Evolutionary conservation across 2,113 vertebrate species (phyloP), one percentile per base, ranked within the genome.

Genomic region (Seriola dumerili): DNA sequence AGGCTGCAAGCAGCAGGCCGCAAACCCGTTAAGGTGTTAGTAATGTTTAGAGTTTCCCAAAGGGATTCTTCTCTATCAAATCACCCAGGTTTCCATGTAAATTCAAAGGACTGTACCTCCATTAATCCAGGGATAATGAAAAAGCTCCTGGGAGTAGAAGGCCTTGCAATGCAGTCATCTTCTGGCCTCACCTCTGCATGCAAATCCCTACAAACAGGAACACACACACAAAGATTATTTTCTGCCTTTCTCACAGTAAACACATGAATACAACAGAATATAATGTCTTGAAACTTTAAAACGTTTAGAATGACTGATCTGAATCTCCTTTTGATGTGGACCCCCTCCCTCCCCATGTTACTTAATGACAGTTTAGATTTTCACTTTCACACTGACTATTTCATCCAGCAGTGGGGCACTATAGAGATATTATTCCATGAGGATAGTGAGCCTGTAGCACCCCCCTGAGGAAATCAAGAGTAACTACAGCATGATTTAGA

Each of bases 51-150:
- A 11, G 12, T 3, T 13, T 1, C 17, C 46, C 16, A 48, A 16
- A 48, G 17, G 70, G 75, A 59, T 72, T 89, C 73, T 72, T 76
- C 67, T 21, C 66, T 1, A 55, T 67, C 69, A 85, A 29, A 48
- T 86, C 88, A 73, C 80, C 46, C 72, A 84, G 76, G 76, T 90
- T 85, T 85, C 83, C 89, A 83, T 94, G 91, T 90, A 88, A 90
- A 92, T 92, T 93, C 89, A 92, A 94, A 92, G 90, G 63, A 74
- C 82, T 21, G 76, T 83, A 81, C 85, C 78, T 86, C 79, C 85
- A 77, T 87, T 93, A 92, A 94, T 93, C 92, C 90, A 29, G 11
- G 84, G 89, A 93, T 93, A 89, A 94, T 88, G 91, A 88, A 83
- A 91, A 79, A 84, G 75, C 78, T 84, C 87, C 83, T 81, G 88